Percentiles rank a stretch among this genome's conserved stretches.
phyloP scores from a whole-genome alignment of 2,797 vertebrate species.

The Chromis chromis region DNA sequence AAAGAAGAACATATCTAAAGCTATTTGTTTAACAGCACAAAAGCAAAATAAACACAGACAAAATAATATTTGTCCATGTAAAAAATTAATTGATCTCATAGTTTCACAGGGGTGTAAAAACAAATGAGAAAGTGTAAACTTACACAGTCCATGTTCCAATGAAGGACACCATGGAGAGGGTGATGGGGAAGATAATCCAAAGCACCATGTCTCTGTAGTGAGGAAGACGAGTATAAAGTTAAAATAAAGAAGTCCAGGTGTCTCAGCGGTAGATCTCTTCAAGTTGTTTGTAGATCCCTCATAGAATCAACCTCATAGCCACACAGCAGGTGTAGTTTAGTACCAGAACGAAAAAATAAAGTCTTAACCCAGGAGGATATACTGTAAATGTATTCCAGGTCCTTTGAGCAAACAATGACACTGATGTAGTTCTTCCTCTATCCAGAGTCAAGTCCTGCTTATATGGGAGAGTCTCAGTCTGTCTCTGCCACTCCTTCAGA shows the following conservation, averaged over 20 bases:
- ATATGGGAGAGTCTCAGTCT: slow-evolving; percentile 32
- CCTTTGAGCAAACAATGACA: not conserved
- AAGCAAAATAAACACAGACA: not conserved
- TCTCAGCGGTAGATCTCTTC: slow-evolving; percentile 16
- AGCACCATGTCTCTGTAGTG: slow-evolving; percentile 74
- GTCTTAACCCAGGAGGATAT: not conserved
- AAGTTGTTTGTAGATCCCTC: slow-evolving; percentile 10
- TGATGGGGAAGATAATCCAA: slow-evolving; percentile 83
- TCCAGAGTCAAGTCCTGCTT: slow-evolving; percentile 40
- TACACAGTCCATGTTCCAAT: slow-evolving; percentile 86
- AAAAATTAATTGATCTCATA: not conserved
- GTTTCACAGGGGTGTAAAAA: slow-evolving; percentile 8
- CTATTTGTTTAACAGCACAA: not conserved
- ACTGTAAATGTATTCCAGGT: slow-evolving; percentile 1
- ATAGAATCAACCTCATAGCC: slow-evolving; percentile 19
- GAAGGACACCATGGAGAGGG: slow-evolving; percentile 80
- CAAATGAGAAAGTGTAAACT: slow-evolving; percentile 66
- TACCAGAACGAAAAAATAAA: slow-evolving; percentile 5
- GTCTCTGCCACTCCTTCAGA: slow-evolving; percentile 74
- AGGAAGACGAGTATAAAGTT: slow-evolving; percentile 8
- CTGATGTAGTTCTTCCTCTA: slow-evolving; percentile 21
- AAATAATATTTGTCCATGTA: too few relatives aligned
- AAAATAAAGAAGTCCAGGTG: not conserved
- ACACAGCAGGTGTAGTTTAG: not conserved
- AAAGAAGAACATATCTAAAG: not conserved